Evolutionary conservation across 2,888 invertebrate genomes (phyloP).

Genomic region (Callyntrura guangdongensis): DNA sequence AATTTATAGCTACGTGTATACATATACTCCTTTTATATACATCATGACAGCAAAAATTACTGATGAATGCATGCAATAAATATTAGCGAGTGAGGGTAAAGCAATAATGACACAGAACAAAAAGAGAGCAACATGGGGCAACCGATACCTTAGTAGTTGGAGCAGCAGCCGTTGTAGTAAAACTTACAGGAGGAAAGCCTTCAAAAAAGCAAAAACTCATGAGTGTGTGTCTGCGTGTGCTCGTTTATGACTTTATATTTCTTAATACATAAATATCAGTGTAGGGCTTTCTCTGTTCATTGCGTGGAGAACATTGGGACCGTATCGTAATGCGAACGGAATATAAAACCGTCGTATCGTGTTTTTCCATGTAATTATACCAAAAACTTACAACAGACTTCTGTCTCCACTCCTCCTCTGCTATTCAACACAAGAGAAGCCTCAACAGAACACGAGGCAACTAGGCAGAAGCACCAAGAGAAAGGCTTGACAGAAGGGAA

Average conservation of each 20-base stretch:
- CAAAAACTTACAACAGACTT: slow-evolving; percentile 20
- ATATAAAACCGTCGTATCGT: slow-evolving; percentile 65
- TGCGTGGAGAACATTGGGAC: background rate
- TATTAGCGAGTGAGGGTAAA: slow-evolving; percentile 31
- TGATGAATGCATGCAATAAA: slow-evolving; percentile 52
- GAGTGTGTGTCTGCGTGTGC: background rate
- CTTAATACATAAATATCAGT: background rate
- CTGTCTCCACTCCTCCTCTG: slow-evolving; percentile 32
- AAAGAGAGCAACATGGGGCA: slow-evolving; percentile 3
- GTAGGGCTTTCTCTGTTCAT: background rate
- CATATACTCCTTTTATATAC: slow-evolving; percentile 3
- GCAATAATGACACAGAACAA: slow-evolving; percentile 43
- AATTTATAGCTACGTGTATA: background rate
- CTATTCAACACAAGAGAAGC: slow-evolving; percentile 28
- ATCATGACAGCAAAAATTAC: slow-evolving; percentile 56
- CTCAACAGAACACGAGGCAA: slow-evolving; percentile 31
- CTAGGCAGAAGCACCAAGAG: slow-evolving; percentile 22
- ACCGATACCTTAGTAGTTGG: slow-evolving; percentile 29
- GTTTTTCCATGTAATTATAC: slow-evolving; percentile 75
- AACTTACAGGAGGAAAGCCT: background rate
- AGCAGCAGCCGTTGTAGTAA: background rate
- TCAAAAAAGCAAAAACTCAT: background rate
- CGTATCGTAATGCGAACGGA: slow-evolving; percentile 46
- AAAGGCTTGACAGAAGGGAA: slow-evolving; percentile 69
- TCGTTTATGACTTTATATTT: slow-evolving; percentile 1